These are phyloP conservation scores for Trichosurus vulpecula DNA, from an alignment of 2,797 vertebrate genomes.

Conservation along the genomic window DNA sequence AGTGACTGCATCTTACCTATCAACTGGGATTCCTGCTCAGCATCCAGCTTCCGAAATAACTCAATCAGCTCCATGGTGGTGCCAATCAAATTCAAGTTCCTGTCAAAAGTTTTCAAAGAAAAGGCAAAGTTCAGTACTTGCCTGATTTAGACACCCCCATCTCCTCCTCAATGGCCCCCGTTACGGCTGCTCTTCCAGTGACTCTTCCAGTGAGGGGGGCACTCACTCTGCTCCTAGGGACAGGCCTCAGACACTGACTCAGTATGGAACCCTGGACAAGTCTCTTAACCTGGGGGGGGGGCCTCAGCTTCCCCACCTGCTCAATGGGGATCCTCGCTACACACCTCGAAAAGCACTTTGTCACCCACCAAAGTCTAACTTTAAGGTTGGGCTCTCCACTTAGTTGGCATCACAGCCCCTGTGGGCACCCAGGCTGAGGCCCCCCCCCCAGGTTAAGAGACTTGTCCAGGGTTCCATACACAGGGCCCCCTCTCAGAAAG, in stretches of 20 bases:
- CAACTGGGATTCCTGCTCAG: conserved; percentile 79
- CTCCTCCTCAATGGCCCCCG: not conserved
- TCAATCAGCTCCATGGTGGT: conserved; percentile 81
- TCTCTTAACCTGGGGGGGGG: fast-evolving
- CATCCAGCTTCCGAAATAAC: conserved; percentile 80
- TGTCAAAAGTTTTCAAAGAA: conserved; percentile 59
- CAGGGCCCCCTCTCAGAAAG: too few relatives aligned
- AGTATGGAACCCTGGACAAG: not conserved
- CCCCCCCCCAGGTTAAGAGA: too few relatives aligned
- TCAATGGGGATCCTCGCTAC: not conserved
- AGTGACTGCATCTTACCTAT: conserved; percentile 78
- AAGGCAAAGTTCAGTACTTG: not conserved
- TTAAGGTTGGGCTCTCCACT: not conserved
- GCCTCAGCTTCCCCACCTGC: too few relatives aligned
- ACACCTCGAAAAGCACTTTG: not conserved
- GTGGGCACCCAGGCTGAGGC: not conserved
- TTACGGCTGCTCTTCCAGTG: not conserved
- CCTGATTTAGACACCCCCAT: not conserved
- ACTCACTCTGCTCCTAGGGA: not conserved
- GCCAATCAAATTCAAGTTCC: conserved; percentile 83
- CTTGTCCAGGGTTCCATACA: too few relatives aligned
- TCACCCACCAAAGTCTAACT: not conserved
- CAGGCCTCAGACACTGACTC: not conserved
- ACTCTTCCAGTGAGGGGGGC: not conserved
- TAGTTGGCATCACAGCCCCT: not conserved